Evolutionary conservation across 1,140 invertebrate species (phyloP).

Genomic region (Plutomurus gul): DNA sequence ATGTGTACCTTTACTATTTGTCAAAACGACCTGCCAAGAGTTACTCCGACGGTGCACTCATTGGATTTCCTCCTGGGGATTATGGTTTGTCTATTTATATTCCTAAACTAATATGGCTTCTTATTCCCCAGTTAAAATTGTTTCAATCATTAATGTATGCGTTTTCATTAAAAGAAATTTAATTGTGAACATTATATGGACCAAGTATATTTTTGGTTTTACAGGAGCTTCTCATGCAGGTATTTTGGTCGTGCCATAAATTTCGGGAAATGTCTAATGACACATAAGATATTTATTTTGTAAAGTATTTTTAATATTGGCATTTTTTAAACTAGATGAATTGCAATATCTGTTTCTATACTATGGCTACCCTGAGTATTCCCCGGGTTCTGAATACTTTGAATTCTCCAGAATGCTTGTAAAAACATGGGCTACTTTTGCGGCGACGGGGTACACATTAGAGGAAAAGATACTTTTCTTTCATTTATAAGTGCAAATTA

Average conservation of each 20-base stretch:
- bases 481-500: not conserved
- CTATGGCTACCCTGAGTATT: slow-evolving; percentile 38
- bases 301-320: too few relatives aligned
- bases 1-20: slow-evolving; percentile 44
- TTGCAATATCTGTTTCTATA: slow-evolving; percentile 46
- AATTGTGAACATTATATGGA: too few relatives aligned
- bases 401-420: slow-evolving; percentile 40
- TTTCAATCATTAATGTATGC: not conserved
- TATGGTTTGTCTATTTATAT: not conserved
- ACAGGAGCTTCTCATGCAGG: slow-evolving; percentile 31
- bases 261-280: too few relatives aligned
- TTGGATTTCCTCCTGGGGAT: not conserved
- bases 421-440: slow-evolving; percentile 41
- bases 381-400: slow-evolving; percentile 2
- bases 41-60: not conserved
- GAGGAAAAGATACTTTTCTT: not conserved
- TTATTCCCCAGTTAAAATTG: not conserved
- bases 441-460: slow-evolving; percentile 23
- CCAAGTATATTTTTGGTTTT: too few relatives aligned
- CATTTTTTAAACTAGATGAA: too few relatives aligned
- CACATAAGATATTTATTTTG: too few relatives aligned
- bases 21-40: slow-evolving; percentile 19
- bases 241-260: too few relatives aligned
- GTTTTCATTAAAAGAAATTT: not conserved
- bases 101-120: not conserved